phyloP scores from a whole-genome alignment of 2,797 vertebrate species.

The Ispidina lecontei region DNA sequence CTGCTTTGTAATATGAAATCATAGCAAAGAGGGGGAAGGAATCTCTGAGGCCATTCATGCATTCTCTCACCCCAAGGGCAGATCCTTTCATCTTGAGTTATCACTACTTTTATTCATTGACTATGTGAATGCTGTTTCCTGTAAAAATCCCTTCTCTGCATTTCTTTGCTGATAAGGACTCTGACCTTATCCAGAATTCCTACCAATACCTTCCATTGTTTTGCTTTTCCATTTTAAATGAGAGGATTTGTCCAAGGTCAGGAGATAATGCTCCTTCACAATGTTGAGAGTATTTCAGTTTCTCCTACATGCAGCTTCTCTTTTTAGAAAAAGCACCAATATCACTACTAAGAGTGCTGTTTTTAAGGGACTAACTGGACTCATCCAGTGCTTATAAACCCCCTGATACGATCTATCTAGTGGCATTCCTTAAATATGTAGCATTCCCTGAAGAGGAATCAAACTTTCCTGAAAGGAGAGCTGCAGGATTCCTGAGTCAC shows the following conservation, averaged over 20 bases:
- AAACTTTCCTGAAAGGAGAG: background rate
- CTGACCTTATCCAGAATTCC: conserved; percentile 39
- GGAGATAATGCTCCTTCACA: background rate
- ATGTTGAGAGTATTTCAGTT: background rate
- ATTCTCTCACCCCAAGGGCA: conserved; percentile 38
- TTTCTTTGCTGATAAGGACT: conserved; percentile 30
- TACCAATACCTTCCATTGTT: conserved; percentile 36
- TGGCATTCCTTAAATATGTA: background rate
- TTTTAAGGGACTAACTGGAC: background rate
- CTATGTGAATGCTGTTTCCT: conserved; percentile 56
- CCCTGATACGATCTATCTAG: background rate
- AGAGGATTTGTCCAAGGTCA: conserved; percentile 42
- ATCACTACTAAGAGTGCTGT: background rate
- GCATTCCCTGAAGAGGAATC: background rate
- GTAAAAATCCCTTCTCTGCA: conserved; percentile 41
- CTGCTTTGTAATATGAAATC: conserved; percentile 53
- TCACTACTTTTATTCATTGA: conserved; percentile 14
- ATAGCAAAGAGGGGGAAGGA: conserved; percentile 12
- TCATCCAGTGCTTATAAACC: background rate
- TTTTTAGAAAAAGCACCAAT: background rate
- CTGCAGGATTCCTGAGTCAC: background rate
- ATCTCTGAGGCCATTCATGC: conserved; percentile 41
- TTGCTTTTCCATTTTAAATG: conserved; percentile 27
- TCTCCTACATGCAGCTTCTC: background rate
- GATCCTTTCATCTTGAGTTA: conserved; percentile 54